phyloP scores from a whole-genome alignment of 2,113 vertebrate genomes.

The Scopus umbretta region DNA sequence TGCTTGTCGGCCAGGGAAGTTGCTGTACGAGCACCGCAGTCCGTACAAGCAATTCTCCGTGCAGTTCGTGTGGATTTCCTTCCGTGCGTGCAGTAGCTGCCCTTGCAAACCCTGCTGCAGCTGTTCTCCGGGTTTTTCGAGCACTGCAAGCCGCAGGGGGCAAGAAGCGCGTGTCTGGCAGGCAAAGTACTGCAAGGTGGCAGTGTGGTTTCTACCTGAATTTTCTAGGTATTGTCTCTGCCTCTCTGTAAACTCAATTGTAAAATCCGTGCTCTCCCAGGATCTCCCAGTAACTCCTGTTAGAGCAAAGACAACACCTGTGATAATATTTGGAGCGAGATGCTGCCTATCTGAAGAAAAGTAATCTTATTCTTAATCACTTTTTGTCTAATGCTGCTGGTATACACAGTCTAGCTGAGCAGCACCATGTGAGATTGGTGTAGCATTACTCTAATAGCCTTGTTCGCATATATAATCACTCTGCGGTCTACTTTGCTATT shows the following conservation, averaged over 20 bases:
- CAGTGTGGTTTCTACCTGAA: neutral
- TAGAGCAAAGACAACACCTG: neutral
- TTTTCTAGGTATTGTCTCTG: neutral
- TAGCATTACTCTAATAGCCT: neutral
- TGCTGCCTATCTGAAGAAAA: neutral
- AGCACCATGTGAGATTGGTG: neutral
- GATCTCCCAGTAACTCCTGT: neutral
- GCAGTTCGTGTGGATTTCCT: neutral
- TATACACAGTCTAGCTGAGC: neutral
- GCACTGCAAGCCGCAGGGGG: neutral
- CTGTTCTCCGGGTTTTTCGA: neutral
- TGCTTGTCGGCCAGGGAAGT: neutral
- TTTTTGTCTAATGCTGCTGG: neutral
- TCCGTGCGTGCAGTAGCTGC: rapidly evolving
- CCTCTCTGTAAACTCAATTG: neutral
- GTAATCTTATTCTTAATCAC: neutral
- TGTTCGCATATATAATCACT: neutral
- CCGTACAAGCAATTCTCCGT: neutral
- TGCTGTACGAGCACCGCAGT: neutral
- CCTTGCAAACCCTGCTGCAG: neutral
- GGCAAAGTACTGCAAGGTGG: neutral
- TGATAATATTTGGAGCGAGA: neutral
- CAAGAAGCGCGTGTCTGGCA: neutral
- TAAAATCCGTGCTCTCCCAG: neutral
- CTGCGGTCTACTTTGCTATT: neutral